phyloP scores from a whole-genome alignment of 2,113 vertebrate species.

The Arvicanthis niloticus region DNA sequence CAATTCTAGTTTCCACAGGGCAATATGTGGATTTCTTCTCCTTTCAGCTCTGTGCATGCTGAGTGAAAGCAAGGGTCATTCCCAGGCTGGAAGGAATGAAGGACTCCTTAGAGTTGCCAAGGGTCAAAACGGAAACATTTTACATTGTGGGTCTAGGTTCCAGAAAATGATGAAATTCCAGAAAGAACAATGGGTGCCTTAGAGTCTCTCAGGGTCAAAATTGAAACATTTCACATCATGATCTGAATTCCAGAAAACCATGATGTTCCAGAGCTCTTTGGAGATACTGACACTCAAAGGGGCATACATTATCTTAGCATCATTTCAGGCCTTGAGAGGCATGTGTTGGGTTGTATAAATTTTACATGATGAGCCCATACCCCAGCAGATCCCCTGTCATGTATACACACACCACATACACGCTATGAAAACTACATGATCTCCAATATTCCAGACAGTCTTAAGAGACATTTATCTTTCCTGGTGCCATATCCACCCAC shows the following conservation, averaged over 20 bases:
- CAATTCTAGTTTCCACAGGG: background rate
- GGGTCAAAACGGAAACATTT: slow-evolving; percentile 40
- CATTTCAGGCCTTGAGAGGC: background rate
- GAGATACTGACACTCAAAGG: slow-evolving; percentile 3
- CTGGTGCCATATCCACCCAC: background rate
- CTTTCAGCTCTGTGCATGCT: background rate
- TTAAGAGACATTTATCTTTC: background rate
- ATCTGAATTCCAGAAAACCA: slow-evolving; percentile 50
- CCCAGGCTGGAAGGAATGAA: slow-evolving; percentile 33
- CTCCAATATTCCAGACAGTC: background rate
- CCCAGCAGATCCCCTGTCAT: background rate
- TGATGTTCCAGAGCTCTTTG: slow-evolving; percentile 15
- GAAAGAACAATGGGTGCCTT: slow-evolving; percentile 9
- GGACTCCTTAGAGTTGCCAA: background rate
- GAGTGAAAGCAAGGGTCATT: background rate
- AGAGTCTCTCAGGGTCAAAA: slow-evolving; percentile 27
- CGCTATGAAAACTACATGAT: background rate
- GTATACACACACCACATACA: background rate
- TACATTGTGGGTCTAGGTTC: slow-evolving; percentile 8
- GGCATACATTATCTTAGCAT: background rate
- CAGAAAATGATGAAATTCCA: slow-evolving; percentile 38
- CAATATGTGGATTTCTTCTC: slow-evolving; percentile 12
- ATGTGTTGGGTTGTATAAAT: background rate
- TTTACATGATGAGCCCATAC: background rate
- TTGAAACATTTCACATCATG: background rate